Conservation (phyloP, 2,113 vertebrate genomes). For the Leucosticte australis region DNA sequence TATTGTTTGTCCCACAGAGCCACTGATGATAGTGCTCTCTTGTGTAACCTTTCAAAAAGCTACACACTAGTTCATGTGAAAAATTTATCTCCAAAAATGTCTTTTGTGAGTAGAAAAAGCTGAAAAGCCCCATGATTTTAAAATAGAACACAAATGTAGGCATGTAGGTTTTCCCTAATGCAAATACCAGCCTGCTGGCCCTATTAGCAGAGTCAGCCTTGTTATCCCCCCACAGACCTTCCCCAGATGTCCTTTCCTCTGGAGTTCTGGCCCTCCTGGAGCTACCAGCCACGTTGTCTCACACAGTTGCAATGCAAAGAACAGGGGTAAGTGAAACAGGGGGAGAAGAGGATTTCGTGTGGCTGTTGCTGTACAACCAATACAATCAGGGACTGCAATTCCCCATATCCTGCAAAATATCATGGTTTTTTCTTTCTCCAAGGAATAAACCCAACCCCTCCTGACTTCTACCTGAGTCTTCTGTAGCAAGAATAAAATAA, state of each 20-base stretch:
- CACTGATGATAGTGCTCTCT: neutral
- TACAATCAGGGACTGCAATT: neutral
- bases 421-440: neutral
- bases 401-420: neutral
- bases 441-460: neutral
- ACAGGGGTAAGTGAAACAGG: neutral
- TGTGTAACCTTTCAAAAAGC: neutral
- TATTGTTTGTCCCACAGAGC: neutral
- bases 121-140: neutral
- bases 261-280: neutral
- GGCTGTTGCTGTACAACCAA: neutral
- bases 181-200: neutral
- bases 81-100: neutral
- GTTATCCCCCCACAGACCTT: neutral
- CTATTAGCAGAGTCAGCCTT: neutral
- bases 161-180: neutral
- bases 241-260: neutral
- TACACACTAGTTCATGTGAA: neutral
- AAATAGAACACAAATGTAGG: neutral
- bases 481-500: neutral
- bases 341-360: neutral
- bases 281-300: neutral
- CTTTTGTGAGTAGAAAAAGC: neutral
- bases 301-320: neutral
- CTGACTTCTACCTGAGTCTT: neutral